Evolutionary conservation across 2,888 invertebrate genomes (phyloP).

Genomic region (Euplexia lucipara): DNA sequence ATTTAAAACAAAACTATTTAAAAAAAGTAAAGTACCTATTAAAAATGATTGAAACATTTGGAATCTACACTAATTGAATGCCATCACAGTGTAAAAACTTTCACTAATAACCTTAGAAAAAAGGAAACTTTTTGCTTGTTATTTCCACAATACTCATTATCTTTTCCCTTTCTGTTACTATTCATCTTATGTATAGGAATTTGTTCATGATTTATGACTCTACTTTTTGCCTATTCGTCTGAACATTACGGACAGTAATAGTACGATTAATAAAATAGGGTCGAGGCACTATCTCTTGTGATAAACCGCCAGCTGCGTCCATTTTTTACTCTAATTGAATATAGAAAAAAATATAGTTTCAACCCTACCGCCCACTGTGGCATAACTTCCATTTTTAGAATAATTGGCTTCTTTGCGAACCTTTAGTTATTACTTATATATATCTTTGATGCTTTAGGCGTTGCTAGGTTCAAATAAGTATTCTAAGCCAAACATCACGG

Average conservation of each 20-base stretch:
- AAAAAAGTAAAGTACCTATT: no score
- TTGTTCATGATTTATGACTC: neutral
- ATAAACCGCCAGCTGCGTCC: no score
- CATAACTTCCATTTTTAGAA: no score
- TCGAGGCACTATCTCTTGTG: neutral
- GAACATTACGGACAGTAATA: neutral
- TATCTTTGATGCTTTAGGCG: no score
- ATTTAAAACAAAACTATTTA: no score
- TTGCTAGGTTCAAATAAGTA: no score
- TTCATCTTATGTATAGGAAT: neutral
- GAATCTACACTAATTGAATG: no score
- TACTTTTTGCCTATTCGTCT: neutral
- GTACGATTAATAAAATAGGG: neutral
- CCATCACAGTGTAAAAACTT: neutral
- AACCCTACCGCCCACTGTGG: neutral
- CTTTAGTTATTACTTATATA: no score
- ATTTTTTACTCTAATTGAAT: conserved; percentile 1
- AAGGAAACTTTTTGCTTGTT: neutral
- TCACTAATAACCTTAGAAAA: neutral
- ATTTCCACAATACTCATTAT: neutral
- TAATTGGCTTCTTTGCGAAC: no score
- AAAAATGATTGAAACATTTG: no score
- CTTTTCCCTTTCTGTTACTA: neutral
- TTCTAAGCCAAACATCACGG: no score
- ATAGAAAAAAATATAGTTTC: neutral